Evolutionary conservation across 2,113 vertebrate species (phyloP), one percentile per base, ranked within the genome.

Genomic region (Lutjanus erythropterus): DNA sequence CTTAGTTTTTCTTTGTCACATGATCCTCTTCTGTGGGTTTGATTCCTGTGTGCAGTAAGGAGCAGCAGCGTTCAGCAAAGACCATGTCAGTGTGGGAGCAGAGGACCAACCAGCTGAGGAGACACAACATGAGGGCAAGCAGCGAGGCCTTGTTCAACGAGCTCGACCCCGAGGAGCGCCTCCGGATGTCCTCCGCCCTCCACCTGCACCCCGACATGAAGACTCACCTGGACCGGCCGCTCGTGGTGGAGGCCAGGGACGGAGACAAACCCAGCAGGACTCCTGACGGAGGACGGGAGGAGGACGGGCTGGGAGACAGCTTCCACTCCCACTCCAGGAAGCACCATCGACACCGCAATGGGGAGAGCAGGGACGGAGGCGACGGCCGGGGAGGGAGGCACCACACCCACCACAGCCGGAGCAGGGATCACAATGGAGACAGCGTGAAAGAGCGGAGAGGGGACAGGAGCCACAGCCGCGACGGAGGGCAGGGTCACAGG

Each of bases 11-110:
- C 6, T 33, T 21, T 67, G 8, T 60, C 56, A 56, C n/a, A 3
- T 81, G 33, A 68, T 27, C 14, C 37, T 70, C 44, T 12, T 18
- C 52, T 76, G 52, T 85, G 53, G 78, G 18, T 73, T 69, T 81
- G 77, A 65, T 78, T 80, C 69, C 67, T 81, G 87, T 87, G 61
- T 76, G 88, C 82, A 99, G 97, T 92, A 99, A 96, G 90, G 95
- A 96, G 80, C 97, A 97, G 94, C 96, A 97, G 93, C 96, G 96
- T 14, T 92, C 96, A 3, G 92, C 95, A 60, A 98, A 98, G 91
- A 88, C 94, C 71, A 97, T 96, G 93, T 99, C 98, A 0, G 94
- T 99, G 27, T 99, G 98, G 98, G 98, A 99, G 91, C 98, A 99
- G 94, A 95, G 97, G 81, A 97, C 97, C 88, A 97, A 95, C 66